A percentile compares a stretch with the other conserved stretches of the same genome.
Conservation (phyloP, 2,797 vertebrate species). For the Acridotheres tristis region DNA sequence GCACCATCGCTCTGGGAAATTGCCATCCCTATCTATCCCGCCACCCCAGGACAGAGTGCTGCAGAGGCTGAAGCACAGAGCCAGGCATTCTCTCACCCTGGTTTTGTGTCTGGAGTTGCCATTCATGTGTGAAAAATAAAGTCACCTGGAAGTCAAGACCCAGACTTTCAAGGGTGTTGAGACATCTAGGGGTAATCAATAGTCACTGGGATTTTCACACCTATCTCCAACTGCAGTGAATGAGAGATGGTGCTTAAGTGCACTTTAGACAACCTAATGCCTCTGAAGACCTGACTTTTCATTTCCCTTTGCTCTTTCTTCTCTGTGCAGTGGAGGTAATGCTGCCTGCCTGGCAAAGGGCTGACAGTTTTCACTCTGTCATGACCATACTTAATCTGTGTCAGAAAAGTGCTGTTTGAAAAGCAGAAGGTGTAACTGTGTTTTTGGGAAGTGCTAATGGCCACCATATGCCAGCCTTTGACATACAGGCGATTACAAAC, state of each 20-base stretch:
- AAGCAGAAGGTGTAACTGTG: background rate
- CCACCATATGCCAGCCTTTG: background rate
- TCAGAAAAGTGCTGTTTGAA: slow-evolving; percentile 14
- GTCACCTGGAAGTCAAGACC: slow-evolving; percentile 1
- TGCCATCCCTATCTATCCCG: background rate
- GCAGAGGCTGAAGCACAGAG: background rate
- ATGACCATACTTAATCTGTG: background rate
- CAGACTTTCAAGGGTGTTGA: background rate
- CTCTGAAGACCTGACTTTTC: background rate
- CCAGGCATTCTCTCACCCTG: background rate
- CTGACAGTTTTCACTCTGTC: background rate
- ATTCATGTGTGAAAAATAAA: background rate
- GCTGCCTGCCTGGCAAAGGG: background rate
- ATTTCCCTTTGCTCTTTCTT: background rate
- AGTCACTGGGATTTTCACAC: slow-evolving; percentile 8
- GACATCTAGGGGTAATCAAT: background rate
- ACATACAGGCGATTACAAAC: background rate
- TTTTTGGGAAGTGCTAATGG: slow-evolving; percentile 15
- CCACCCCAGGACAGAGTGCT: background rate
- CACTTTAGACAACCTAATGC: background rate
- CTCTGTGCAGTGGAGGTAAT: background rate
- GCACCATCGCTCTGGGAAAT: background rate
- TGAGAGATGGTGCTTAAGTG: background rate
- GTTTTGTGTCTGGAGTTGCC: background rate
- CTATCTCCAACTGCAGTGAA: background rate